Base-by-base conservation (phyloP, 1,140 invertebrate species). In the Manduca sexta region DNA sequence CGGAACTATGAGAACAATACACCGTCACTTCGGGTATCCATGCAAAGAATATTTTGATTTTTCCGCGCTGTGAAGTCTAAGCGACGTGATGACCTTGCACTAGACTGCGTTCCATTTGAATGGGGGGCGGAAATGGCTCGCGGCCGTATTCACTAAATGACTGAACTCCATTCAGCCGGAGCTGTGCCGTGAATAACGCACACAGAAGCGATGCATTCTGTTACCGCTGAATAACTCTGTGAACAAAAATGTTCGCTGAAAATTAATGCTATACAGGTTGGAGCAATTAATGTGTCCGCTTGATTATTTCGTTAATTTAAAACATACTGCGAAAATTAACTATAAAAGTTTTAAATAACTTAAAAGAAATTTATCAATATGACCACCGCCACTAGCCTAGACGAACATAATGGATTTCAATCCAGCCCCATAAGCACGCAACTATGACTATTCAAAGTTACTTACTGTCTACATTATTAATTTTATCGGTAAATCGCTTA, bases 181-280 rank as follows among this genome's bases (percentile, higher is more conserved):
- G 14, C 34, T 14, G 34, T 35, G 14, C 34, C 34, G 34, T 35
- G 34, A 35, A 35, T 35, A 35, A 35, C 34, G 34, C 34, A 35
- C n/a, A 13, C 6, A 6, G 14, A 14, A 6, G n/a, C 34, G 11
- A 12, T 14, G 34, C 34, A 12, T 35, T 35, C 6, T 35, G n/a
- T 8, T 12, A 13, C 34, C 10, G 10, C 14, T 35, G 0, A 35
- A 35, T 14, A n/a, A 35, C 34, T 13, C 2, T 35, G 2, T 5
- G 5, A 35, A 35, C 34, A 35, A 35, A 35, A 35, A 14, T 35
- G 10, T 12, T 8, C n/a, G 8, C 4, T 12, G 6, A 6, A 13
- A 35, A 35, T 31, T 5, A 14, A 13, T 35, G n/a, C 34, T 31
- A 31, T 5, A 2, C 8, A 31, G 30, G 4, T n/a, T n/a, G 30